Evolutionary conservation across 2,888 invertebrate genomes (phyloP).

Genomic region (Hetaerina titia): DNA sequence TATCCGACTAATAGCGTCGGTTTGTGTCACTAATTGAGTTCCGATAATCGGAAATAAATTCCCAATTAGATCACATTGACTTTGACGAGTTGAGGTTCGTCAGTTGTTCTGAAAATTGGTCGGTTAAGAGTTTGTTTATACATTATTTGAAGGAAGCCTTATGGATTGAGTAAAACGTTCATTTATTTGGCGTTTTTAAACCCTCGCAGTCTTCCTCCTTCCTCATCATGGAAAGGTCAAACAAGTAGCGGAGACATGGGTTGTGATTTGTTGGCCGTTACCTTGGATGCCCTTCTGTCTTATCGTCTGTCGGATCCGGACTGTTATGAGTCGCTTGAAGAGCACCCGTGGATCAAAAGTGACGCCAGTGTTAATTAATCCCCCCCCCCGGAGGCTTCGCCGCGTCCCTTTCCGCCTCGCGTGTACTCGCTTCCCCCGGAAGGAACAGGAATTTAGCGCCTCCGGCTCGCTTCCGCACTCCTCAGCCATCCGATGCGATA

Average conservation of each 20-base stretch:
- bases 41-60: too few relatives aligned
- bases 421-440: background rate
- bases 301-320: background rate
- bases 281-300: background rate
- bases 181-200: too few relatives aligned
- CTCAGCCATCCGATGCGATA: background rate
- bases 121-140: too few relatives aligned
- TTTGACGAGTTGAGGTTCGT: too few relatives aligned
- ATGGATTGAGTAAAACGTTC: too few relatives aligned
- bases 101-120: too few relatives aligned
- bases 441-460: constrained; percentile 2
- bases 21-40: too few relatives aligned
- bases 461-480: background rate
- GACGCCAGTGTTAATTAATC: background rate
- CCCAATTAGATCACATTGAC: too few relatives aligned
- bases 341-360: background rate
- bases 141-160: too few relatives aligned
- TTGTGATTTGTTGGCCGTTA: background rate
- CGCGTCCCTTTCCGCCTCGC: background rate
- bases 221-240: background rate
- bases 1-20: too few relatives aligned
- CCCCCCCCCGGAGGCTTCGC: background rate
- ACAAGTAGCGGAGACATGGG: background rate
- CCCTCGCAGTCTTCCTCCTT: background rate
- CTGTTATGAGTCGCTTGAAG: background rate